A percentile compares a stretch with the other conserved stretches of the same genome.
Conservation (phyloP, 2,797 vertebrate species). For the Oryzias dopingdopingensis region DNA sequence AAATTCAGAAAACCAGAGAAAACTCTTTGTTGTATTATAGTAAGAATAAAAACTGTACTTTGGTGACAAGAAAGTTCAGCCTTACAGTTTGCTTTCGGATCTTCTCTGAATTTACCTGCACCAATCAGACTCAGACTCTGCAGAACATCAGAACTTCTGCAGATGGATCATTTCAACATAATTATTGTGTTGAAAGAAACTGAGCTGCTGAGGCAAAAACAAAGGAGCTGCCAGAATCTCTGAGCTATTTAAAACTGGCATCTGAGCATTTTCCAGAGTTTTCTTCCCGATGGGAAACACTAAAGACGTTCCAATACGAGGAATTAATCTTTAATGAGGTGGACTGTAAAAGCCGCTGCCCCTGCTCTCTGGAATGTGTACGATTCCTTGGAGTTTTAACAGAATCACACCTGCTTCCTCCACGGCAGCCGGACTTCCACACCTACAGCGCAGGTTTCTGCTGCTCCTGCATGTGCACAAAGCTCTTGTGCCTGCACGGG, state of each 20-base stretch:
- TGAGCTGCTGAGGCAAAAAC: no score
- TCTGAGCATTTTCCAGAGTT: slow-evolving; percentile 46
- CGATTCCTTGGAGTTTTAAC: slow-evolving; percentile 22
- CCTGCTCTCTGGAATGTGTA: slow-evolving; percentile 16
- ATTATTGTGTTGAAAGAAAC: no score
- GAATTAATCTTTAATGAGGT: slow-evolving; percentile 54
- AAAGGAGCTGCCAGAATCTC: slow-evolving; percentile 27
- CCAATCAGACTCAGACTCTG: no score
- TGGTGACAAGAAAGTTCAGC: no score
- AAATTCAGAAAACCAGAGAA: no score
- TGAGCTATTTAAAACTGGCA: slow-evolving; percentile 44
- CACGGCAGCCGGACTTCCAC: slow-evolving; percentile 28
- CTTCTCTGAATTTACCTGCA: no score
- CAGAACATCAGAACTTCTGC: no score
- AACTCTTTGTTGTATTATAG: no score
- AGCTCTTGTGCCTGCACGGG: slow-evolving; percentile 23
- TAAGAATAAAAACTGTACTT: no score
- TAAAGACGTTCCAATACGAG: slow-evolving; percentile 46
- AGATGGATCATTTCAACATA: no score
- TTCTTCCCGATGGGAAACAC: slow-evolving; percentile 40
- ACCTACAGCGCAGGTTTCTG: slow-evolving; percentile 30
- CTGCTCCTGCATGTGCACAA: slow-evolving; percentile 37
- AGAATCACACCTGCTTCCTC: slow-evolving; percentile 35
- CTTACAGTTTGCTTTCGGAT: no score
- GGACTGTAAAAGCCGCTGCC: slow-evolving; percentile 30